These are phyloP conservation scores for Crypturellus tataupa DNA, from an alignment of 2,797 vertebrate genomes.

Conservation along the genomic window DNA sequence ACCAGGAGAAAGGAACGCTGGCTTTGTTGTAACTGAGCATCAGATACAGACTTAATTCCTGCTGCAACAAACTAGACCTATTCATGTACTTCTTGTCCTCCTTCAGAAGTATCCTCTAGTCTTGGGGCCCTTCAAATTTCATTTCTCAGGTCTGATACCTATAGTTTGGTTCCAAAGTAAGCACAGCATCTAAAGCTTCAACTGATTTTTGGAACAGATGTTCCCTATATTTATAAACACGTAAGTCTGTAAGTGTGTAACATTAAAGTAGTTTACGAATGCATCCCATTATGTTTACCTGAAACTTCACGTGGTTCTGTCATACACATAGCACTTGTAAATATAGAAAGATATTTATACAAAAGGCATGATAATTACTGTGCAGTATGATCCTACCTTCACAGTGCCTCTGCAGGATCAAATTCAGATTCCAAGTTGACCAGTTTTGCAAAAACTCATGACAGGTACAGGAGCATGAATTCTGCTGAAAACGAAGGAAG, in stretches of 20 bases:
- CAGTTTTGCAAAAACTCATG: neutral
- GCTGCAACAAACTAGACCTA: neutral
- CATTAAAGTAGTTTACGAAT: neutral
- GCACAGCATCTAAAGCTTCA: neutral
- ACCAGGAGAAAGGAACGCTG: neutral
- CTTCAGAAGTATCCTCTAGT: neutral
- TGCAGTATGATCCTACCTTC: neutral
- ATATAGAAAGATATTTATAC: neutral
- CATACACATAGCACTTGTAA: neutral
- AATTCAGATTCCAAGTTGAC: neutral
- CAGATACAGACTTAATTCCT: neutral
- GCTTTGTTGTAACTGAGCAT: neutral
- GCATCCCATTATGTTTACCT: fast-evolving
- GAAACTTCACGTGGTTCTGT: neutral
- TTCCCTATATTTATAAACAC: neutral
- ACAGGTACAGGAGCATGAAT: neutral
- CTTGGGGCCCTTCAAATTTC: neutral
- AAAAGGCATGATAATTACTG: no score
- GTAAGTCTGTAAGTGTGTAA: neutral
- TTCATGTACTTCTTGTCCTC: neutral
- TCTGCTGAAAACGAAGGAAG: neutral
- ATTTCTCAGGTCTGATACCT: neutral
- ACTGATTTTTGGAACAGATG: neutral
- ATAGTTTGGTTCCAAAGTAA: neutral
- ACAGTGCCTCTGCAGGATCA: neutral